Percentiles rank a stretch among this genome's conserved stretches.
Conservation (phyloP, 2,797 vertebrate species). For the Sylvia borin region DNA sequence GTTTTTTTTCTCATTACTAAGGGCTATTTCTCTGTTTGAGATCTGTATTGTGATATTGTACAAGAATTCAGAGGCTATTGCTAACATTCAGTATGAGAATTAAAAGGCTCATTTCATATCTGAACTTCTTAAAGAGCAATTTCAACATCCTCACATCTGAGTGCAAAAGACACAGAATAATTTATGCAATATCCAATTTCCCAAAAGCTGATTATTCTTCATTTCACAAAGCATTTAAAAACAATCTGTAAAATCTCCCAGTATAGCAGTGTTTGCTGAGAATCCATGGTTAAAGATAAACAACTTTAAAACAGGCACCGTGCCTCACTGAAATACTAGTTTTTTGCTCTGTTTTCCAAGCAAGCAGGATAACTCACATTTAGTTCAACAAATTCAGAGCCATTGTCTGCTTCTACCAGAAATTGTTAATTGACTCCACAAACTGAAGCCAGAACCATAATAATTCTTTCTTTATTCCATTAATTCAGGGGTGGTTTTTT, state of each 20-base stretch:
- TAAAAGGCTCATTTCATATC: background rate
- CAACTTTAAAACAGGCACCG: slow-evolving; percentile 23
- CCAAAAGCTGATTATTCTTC: background rate
- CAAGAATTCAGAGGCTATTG: background rate
- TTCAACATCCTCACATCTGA: background rate
- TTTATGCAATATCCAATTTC: background rate
- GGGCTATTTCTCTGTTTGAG: background rate
- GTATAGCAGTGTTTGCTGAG: slow-evolving; percentile 38
- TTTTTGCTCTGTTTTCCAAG: slow-evolving; percentile 25
- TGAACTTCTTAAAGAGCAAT: background rate
- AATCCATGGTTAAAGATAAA: slow-evolving; percentile 37
- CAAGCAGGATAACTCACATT: background rate
- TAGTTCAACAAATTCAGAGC: slow-evolving; percentile 13
- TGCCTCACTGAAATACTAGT: background rate
- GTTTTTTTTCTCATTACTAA: background rate
- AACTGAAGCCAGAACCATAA: background rate
- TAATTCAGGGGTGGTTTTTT: background rate
- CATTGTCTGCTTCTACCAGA: background rate
- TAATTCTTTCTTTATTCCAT: background rate
- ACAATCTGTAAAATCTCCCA: slow-evolving; percentile 36
- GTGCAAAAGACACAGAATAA: background rate
- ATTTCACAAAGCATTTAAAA: background rate
- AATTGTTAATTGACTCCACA: background rate
- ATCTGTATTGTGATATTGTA: background rate
- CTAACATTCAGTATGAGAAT: background rate